phyloP scores from a whole-genome alignment of 2,797 vertebrate genomes.

The Loriculus beryllinus region DNA sequence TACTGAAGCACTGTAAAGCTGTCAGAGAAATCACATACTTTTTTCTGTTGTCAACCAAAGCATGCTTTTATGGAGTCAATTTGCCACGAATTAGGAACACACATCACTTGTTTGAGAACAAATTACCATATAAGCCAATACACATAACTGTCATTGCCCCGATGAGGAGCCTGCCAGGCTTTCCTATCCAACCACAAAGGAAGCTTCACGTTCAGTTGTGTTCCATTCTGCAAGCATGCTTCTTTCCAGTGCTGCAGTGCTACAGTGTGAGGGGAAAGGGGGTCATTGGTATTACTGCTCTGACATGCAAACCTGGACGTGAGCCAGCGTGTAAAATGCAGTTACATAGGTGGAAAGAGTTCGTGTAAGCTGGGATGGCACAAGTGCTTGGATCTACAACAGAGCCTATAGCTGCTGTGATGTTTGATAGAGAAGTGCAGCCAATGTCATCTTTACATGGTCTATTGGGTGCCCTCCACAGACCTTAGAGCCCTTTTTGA shows the following conservation, averaged over 20 bases:
- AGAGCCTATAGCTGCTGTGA: not conserved
- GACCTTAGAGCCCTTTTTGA: constrained; percentile 53
- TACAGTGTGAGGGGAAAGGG: not conserved
- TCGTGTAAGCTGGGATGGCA: not conserved
- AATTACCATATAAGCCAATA: constrained; percentile 30
- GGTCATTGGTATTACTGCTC: constrained; percentile 16
- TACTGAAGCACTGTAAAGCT: constrained; percentile 41
- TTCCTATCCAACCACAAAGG: not conserved
- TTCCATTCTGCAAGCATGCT: not conserved
- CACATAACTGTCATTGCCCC: not conserved
- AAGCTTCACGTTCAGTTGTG: fast-evolving
- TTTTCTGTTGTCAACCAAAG: constrained; percentile 39
- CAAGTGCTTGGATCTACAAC: not conserved
- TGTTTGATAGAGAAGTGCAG: not conserved
- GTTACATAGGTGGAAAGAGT: not conserved
- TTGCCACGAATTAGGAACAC: constrained; percentile 50
- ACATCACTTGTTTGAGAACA: constrained; percentile 35
- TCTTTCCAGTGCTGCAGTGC: not conserved
- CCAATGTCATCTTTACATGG: not conserved
- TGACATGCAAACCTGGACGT: constrained; percentile 27
- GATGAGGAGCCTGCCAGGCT: not conserved
- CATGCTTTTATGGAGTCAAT: constrained; percentile 45
- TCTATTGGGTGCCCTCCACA: not conserved
- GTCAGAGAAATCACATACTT: constrained; percentile 10
- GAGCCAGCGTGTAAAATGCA: not conserved